Evolutionary conservation across 2,113 vertebrate genomes (phyloP).

Genomic region (Canis aureus): DNA sequence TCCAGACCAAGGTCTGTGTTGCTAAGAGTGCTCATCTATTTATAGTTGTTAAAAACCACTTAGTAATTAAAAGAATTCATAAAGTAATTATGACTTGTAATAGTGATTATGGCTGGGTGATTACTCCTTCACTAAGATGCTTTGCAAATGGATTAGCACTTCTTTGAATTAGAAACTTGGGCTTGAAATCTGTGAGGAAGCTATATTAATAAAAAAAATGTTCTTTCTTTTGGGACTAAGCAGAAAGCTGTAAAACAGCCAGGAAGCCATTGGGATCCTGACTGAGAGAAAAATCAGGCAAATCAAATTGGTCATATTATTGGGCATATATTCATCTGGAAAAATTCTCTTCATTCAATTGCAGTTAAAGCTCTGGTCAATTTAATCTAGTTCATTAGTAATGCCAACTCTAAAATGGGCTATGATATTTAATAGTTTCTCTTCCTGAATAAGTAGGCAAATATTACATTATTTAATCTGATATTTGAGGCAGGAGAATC

Average conservation of each 20-base stretch:
- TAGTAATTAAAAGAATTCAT: slow-evolving; percentile 78
- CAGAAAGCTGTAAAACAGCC: slow-evolving; percentile 59
- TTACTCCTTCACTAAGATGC: slow-evolving; percentile 72
- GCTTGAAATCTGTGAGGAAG: slow-evolving; percentile 65
- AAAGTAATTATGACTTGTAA: slow-evolving; percentile 74
- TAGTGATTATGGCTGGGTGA: slow-evolving; percentile 72
- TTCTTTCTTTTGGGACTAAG: slow-evolving; percentile 65
- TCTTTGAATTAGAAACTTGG: slow-evolving; percentile 77
- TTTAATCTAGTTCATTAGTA: slow-evolving; percentile 56
- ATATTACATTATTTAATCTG: background rate
- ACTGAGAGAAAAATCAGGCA: slow-evolving; percentile 58
- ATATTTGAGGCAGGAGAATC: background rate
- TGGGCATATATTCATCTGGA: slow-evolving; percentile 62
- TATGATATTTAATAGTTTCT: slow-evolving; percentile 38
- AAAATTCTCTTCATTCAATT: slow-evolving; percentile 54
- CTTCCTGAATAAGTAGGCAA: slow-evolving; percentile 24
- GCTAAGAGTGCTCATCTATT: slow-evolving; percentile 59
- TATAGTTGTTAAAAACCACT: slow-evolving; percentile 71
- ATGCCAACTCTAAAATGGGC: background rate
- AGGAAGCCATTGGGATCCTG: slow-evolving; percentile 55
- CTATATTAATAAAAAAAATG: slow-evolving; percentile 68
- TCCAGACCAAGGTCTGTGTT: slow-evolving; percentile 60
- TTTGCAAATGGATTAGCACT: slow-evolving; percentile 79
- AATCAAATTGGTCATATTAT: slow-evolving; percentile 50
- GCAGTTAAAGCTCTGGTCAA: slow-evolving; percentile 52